These are phyloP conservation scores for Cantharis lateralis DNA, from an alignment of 2,888 invertebrate species.

Conservation along the genomic window DNA sequence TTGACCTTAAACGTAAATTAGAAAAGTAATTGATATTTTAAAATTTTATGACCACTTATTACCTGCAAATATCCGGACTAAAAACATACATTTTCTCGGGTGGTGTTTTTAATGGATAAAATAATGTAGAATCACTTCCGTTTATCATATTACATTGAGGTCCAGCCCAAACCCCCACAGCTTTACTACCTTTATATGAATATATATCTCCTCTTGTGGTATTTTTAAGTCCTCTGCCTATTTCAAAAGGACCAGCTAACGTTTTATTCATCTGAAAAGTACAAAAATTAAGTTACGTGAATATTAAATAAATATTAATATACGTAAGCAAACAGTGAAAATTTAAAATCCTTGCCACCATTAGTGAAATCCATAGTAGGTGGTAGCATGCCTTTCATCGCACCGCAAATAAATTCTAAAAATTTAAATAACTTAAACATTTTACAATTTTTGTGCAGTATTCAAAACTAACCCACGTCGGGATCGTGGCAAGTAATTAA, in stretches of 20 bases:
- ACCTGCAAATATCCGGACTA: conserved; percentile 65
- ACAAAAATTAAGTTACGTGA: background rate
- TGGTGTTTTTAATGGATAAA: conserved; percentile 55
- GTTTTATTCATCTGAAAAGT: conserved; percentile 60
- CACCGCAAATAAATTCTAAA: conserved; percentile 46
- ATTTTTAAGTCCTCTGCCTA: conserved; percentile 60
- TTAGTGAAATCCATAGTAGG: conserved; percentile 58
- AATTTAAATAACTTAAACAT: conserved; percentile 10
- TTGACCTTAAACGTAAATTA: conserved; percentile 52
- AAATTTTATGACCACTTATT: background rate
- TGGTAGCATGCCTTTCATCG: conserved; percentile 44
- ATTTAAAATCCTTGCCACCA: conserved; percentile 59
- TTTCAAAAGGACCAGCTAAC: conserved; percentile 60
- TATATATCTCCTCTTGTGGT: conserved; percentile 58
- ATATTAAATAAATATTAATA: conserved; percentile 39
- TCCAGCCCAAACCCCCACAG: conserved; percentile 52
- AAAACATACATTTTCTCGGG: conserved; percentile 56
- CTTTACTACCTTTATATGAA: conserved; percentile 54
- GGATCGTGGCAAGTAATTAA: conserved; percentile 51
- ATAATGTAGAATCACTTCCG: conserved; percentile 63
- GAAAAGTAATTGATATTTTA: background rate
- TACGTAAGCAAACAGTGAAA: conserved; percentile 63
- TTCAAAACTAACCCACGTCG: conserved; percentile 53
- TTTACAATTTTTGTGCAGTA: background rate
- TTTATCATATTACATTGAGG: conserved; percentile 61